A percentile compares a stretch with the other conserved stretches of the same genome.
Conservation (phyloP, 2,797 vertebrate genomes). For the Acrossocheilus fasciatus region DNA sequence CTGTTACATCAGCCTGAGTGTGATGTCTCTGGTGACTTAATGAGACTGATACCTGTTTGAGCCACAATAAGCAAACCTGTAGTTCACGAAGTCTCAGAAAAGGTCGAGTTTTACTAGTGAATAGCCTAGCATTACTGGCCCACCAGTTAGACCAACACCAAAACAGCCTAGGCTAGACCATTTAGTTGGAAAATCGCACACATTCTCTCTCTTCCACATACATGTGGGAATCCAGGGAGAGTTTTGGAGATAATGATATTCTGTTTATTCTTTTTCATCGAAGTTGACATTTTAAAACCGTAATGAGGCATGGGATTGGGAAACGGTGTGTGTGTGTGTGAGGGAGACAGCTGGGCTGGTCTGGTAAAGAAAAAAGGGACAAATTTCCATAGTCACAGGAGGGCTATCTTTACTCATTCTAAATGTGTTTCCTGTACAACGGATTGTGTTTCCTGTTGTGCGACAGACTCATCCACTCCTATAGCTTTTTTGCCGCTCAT, state of each 20-base stretch:
- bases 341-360: conserved; percentile 18
- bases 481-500: conserved; percentile 6
- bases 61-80: not conserved
- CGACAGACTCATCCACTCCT: not conserved
- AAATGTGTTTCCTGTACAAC: conserved; percentile 48
- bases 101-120: not conserved
- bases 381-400: conserved; percentile 46
- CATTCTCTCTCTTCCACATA: not conserved
- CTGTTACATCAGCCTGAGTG: not conserved
- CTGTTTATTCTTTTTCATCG: conserved; percentile 38
- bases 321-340: conserved; percentile 11
- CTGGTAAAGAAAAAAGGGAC: not conserved
- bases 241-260: conserved; percentile 36
- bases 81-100: not conserved
- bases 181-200: not conserved
- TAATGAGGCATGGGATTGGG: conserved; percentile 54
- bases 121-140: not conserved
- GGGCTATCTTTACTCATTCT: conserved; percentile 34
- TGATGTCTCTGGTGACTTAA: not conserved
- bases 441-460: conserved; percentile 50
- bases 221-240: not conserved
- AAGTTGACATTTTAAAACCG: conserved; percentile 42
- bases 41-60: not conserved
- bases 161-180: not conserved
- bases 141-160: not conserved